Percentiles rank a stretch among this genome's conserved stretches.
These are phyloP conservation scores for Crenichthys baileyi DNA, from an alignment of 2,797 vertebrate genomes.

Conservation along the genomic window DNA sequence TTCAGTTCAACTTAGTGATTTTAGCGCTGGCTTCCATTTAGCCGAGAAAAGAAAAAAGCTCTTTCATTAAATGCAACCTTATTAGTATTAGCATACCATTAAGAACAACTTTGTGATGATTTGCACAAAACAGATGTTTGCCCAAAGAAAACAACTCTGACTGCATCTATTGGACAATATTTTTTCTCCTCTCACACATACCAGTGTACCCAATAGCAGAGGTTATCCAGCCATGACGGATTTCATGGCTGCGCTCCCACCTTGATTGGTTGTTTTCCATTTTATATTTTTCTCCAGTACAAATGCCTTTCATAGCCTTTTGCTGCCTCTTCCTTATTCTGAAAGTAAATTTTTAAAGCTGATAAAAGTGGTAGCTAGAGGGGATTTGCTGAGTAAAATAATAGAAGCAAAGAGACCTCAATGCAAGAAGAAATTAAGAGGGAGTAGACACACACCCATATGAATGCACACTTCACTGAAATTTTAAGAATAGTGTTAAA, in stretches of 20 bases:
- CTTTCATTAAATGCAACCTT: conserved; percentile 35
- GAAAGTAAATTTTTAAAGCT: conserved; percentile 58
- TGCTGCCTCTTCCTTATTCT: conserved; percentile 50
- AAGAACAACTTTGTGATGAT: conserved; percentile 45
- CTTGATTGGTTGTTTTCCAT: conserved; percentile 24
- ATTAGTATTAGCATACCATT: conserved; percentile 40
- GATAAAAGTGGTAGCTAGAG: conserved; percentile 59
- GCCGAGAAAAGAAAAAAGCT: conserved; percentile 8
- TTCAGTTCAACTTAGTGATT: conserved; percentile 15
- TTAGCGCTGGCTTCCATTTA: conserved; percentile 9
- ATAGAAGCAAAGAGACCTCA: conserved; percentile 6
- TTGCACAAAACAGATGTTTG: conserved; percentile 57
- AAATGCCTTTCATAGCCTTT: conserved; percentile 5
- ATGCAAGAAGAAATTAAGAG: conserved; percentile 11
- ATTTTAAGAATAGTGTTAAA: conserved; percentile 44
- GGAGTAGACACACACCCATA: conserved; percentile 21
- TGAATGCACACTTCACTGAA: conserved; percentile 55
- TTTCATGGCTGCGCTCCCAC: conserved; percentile 25
- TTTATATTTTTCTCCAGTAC: conserved; percentile 7
- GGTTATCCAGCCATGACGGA: conserved; percentile 25
- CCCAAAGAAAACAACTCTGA: conserved; percentile 30
- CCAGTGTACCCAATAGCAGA: conserved; percentile 14
- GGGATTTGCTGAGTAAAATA: conserved; percentile 43
- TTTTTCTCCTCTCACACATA: conserved; percentile 17
- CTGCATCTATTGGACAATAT: conserved; percentile 5